Evolutionary conservation across 2,797 vertebrate genomes (phyloP), one percentile per base, ranked within the genome.

Genomic region (Streptopelia turtur): DNA sequence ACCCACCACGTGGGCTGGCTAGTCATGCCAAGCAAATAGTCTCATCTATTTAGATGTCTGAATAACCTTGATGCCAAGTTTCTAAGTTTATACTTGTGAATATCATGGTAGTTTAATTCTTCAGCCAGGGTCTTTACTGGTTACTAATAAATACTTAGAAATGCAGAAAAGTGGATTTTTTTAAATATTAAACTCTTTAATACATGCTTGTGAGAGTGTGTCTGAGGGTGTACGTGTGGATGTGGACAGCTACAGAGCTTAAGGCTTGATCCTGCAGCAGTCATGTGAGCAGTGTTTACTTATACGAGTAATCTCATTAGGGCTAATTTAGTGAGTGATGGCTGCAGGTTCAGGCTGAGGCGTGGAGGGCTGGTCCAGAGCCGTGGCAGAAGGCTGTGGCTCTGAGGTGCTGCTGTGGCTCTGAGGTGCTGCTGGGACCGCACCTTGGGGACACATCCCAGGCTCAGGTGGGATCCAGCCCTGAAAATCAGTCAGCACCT

Each of bases 241-340:
- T 53, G 41, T 28, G 63, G 84, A n/a, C 45, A 68, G 61, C 56
- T 65, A 37, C 41, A 61, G 69, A 72, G 69, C 57, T 90, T 90
- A 81, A 75, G 47, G 17, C 63, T n/a, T 94, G 53, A 65, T 93
- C 37, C 65, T 87, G 31, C 23, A 39, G 5, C 3, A 27, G 64
- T 88, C 78, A 78, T 2, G 10, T 91, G 89, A 61, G 68, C 45
- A 50, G n/a, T 87, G 88, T 94, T 95, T 92, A 39, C 78, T 95
- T 96, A 77, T 5, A 87, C 1, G 2, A 77, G 37, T 90, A 87
- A 94, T 95, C 80, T 84, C 56, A 35, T 95, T 74, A 94, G 61
- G 16, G 31, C 31, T 86, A 82, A 83, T 95, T 91, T 53, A 52
- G 25, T 85, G 92, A 93, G 59, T 22, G 30, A 20, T 77, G 53